Evolutionary conservation across 35 echinoderm and acorn worm species (phyloP), one percentile per base, ranked within the genome.

Genomic region (Amphiura filiformis): DNA sequence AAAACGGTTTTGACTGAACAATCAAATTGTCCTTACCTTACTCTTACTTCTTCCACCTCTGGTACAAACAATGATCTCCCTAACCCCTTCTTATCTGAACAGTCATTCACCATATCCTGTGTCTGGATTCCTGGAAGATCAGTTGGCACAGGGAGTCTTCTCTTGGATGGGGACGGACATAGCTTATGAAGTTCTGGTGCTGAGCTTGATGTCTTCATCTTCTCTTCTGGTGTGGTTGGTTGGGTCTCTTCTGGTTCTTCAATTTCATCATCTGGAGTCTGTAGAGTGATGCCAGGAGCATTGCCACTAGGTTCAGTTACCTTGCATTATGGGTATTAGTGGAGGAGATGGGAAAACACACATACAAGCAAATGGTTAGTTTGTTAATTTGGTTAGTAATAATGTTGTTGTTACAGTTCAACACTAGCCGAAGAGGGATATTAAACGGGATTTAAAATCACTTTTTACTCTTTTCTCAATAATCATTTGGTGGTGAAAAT

Each of bases 21-120:
- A n/a, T n/a, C n/a, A n/a, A n/a, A n/a, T n/a, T n/a, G n/a, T n/a
- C n/a, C n/a, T 39, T 83, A 99, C 96, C 96, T 99, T 26, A 99
- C 90, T 90, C 96, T 89, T 32, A 99, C 88, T 80, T 99, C 93
- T 80, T 99, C 96, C 26, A 99, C 96, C 80, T 99, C 93, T 1
- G 96, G 93, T 34, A 99, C 93, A 84, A 89, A 99, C 44, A 99
- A 56, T 0, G 87, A 57, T 57, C 91, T 83, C 84, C 79, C 80
- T 37, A n/a, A 84, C 76, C 18, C 78, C 76, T 1, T 56, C 83
- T 35, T 85, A 34, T 20, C 83, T 56, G 0, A 31, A 44, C 7
- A 12, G 11, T n/a, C 49, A 15, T 39, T 20, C 49, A 30, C 83
- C 17, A 88, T 80, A 4, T 88, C 88, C 37, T 88, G 89, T 37